These are phyloP conservation scores for Aurelia aurita DNA, from an alignment of 30 jellyfish, hydroid and myxozoan species.

Conservation along the genomic window DNA sequence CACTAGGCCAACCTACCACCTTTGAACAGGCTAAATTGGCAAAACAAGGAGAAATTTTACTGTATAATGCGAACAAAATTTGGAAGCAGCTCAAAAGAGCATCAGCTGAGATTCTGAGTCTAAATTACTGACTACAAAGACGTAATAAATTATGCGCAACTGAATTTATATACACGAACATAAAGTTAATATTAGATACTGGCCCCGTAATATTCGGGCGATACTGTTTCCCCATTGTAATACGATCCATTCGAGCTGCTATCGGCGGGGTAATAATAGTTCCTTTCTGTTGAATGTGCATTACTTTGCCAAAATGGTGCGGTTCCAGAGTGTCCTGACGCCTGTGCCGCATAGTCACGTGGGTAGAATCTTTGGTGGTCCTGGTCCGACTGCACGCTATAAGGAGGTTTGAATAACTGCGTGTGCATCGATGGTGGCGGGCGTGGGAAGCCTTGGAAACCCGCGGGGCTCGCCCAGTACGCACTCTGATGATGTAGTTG, in stretches of 20 bases:
- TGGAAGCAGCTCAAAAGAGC: no score
- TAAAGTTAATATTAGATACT: conserved; percentile 35
- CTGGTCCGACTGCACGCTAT: conserved; percentile 50
- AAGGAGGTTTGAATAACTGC: conserved; percentile 61
- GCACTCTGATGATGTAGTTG: conserved; percentile 66
- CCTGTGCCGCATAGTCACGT: conserved; percentile 57
- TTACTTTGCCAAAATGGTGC: conserved; percentile 63
- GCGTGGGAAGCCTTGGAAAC: conserved; percentile 61
- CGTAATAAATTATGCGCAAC: no score
- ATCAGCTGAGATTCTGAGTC: no score
- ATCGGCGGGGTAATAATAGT: conserved; percentile 65
- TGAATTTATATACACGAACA: not conserved
- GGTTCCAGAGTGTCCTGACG: conserved; percentile 62
- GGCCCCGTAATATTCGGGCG: conserved; percentile 76
- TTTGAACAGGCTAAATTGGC: no score
- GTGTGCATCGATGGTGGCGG: conserved; percentile 73
- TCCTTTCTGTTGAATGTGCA: conserved; percentile 53
- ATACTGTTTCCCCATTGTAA: conserved; percentile 65
- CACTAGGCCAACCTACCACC: no score
- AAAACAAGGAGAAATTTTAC: no score
- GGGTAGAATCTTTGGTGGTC: conserved; percentile 47
- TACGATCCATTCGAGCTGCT: conserved; percentile 64
- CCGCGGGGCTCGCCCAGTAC: conserved; percentile 69
- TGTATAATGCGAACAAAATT: no score
- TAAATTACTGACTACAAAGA: no score